A percentile compares a stretch with the other conserved stretches of the same genome.
These are phyloP conservation scores for Physeter macrocephalus DNA, from an alignment of 2,113 vertebrate genomes.

Conservation along the genomic window DNA sequence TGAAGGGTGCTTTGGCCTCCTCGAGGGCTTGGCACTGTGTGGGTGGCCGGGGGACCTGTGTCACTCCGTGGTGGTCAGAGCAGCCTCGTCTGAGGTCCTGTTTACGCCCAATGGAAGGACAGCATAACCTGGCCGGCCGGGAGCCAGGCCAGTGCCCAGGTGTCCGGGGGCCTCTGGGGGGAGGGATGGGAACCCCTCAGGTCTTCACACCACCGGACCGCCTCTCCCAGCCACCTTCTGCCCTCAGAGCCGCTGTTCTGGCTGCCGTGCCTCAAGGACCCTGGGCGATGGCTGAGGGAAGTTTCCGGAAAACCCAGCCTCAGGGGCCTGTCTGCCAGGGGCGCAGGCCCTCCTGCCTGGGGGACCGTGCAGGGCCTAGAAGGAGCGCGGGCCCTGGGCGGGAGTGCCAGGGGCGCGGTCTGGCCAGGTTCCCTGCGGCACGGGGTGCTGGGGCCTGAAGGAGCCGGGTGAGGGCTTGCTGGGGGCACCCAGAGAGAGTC, in stretches of 20 bases:
- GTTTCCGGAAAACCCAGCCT: background rate
- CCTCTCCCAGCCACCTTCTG: background rate
- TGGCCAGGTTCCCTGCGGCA: background rate
- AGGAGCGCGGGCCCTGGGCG: background rate
- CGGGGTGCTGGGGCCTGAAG: background rate
- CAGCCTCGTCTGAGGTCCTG: background rate
- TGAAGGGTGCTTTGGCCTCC: background rate
- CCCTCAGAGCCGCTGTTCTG: background rate
- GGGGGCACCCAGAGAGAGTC: background rate
- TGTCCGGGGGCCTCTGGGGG: background rate
- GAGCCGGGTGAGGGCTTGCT: background rate
- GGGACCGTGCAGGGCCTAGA: background rate
- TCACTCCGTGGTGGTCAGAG: background rate
- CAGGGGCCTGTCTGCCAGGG: background rate
- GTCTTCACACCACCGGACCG: background rate
- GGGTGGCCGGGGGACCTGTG: background rate
- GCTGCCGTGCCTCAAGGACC: no score
- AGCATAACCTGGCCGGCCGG: fast-evolving
- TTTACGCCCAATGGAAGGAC: background rate
- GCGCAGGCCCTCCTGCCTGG: background rate
- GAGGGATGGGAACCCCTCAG: background rate
- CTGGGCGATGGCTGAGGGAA: background rate
- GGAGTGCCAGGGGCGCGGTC: background rate
- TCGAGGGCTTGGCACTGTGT: background rate
- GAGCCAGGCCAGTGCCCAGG: no score